A percentile compares a stretch with the other conserved stretches of the same genome.
These are phyloP conservation scores for Baccha elongata DNA, from an alignment of 2,888 invertebrate genomes.

Conservation along the genomic window DNA sequence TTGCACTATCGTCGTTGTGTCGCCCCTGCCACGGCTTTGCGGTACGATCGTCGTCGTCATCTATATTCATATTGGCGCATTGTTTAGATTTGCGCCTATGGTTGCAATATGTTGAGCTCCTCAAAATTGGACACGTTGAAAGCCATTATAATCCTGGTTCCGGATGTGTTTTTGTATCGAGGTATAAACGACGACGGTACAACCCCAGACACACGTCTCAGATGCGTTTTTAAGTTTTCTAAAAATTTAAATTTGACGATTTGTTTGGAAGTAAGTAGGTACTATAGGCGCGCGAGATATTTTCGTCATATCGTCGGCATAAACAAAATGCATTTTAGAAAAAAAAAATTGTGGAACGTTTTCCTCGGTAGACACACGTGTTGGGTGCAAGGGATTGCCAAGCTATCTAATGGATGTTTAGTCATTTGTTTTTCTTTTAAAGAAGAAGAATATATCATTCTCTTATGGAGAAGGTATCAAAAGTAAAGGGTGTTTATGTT, in stretches of 20 bases:
- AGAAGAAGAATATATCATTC: constrained; percentile 21
- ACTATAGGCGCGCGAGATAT: neutral
- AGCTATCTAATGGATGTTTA: constrained; percentile 42
- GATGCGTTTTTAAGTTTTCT: constrained; percentile 25
- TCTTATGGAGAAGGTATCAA: constrained; percentile 56
- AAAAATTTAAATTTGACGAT: constrained; percentile 60
- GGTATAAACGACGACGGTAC: neutral
- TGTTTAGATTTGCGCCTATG: constrained; percentile 56
- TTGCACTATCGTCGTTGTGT: constrained; percentile 44
- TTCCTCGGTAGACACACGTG: constrained; percentile 67
- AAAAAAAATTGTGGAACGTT: constrained; percentile 64
- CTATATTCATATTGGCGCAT: constrained; percentile 47
- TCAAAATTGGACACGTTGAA: constrained; percentile 65
- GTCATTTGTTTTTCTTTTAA: constrained; percentile 58
- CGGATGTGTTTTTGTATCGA: constrained; percentile 42
- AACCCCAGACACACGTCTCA: neutral
- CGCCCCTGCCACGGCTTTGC: constrained; percentile 22
- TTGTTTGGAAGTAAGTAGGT: constrained; percentile 59
- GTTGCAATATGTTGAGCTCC: constrained; percentile 25
- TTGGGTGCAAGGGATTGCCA: neutral
- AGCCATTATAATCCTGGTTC: constrained; percentile 60
- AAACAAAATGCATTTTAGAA: constrained; percentile 51
- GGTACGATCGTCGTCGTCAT: neutral
- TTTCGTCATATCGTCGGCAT: constrained; percentile 44
- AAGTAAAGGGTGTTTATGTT: constrained; percentile 68